These are phyloP conservation scores for Antennarius maculatus DNA, from an alignment of 2,797 vertebrate genomes.

Conservation along the genomic window DNA sequence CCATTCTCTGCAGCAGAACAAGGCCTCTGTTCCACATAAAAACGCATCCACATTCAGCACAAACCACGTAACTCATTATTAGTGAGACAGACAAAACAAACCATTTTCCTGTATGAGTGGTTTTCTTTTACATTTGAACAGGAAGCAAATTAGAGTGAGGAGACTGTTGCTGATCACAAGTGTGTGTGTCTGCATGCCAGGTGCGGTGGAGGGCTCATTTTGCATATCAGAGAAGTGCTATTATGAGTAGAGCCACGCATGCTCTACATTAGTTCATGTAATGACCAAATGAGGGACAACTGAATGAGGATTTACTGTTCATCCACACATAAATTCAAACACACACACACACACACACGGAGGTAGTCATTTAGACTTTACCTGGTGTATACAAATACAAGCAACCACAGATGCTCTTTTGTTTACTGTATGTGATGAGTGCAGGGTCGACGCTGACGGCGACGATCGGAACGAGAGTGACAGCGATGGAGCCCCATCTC, in stretches of 20 bases:
- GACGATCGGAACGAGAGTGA: conserved; percentile 41
- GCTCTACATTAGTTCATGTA: conserved; percentile 71
- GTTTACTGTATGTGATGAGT: conserved; percentile 31
- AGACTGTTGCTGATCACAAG: conserved; percentile 68
- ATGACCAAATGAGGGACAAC: conserved; percentile 75
- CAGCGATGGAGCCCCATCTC: conserved; percentile 67
- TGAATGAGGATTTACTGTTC: conserved; percentile 62
- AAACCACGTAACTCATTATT: conserved; percentile 60
- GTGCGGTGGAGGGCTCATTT: conserved; percentile 76
- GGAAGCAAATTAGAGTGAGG: conserved; percentile 69
- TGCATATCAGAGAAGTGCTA: conserved; percentile 82
- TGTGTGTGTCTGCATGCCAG: conserved; percentile 73
- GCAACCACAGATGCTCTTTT: conserved; percentile 20
- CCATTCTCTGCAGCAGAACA: conserved; percentile 44
- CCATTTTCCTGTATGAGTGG: conserved; percentile 69
- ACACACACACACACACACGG: conserved; percentile 9
- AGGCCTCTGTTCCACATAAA: conserved; percentile 61
- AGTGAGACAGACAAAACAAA: conserved; percentile 77
- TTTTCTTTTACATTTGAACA: conserved; percentile 78
- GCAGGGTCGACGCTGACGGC: conserved; percentile 66
- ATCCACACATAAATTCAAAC: conserved; percentile 10
- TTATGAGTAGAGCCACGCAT: conserved; percentile 71
- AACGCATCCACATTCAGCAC: conserved; percentile 40
- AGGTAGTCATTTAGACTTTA: conserved; percentile 7
- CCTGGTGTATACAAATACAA: conserved; percentile 8